phyloP scores from a whole-genome alignment of 2,113 vertebrate genomes.

The Oncorhynchus clarkii region DNA sequence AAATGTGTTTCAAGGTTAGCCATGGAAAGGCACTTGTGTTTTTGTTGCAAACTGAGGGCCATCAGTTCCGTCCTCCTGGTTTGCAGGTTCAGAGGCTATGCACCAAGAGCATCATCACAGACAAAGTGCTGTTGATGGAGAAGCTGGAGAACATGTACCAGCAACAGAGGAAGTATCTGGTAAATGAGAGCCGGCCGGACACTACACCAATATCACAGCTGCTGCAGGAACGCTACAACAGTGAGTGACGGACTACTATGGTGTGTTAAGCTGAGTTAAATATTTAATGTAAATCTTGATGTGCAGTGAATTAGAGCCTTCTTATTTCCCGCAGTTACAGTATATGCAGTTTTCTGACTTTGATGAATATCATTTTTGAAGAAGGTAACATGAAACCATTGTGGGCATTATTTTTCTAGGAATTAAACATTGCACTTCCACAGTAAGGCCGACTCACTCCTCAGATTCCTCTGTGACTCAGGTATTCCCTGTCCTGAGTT shows the following conservation, averaged over 20 bases:
- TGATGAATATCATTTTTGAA: neutral
- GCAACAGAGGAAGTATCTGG: neutral
- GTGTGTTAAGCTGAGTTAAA: too few relatives aligned
- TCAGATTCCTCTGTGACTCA: neutral
- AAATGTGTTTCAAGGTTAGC: neutral
- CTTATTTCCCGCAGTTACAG: neutral
- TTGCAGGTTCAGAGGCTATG: constrained; percentile 40
- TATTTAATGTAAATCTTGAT: neutral
- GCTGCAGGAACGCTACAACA: constrained; percentile 9
- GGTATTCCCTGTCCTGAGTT: neutral
- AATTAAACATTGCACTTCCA: neutral
- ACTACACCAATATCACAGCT: neutral
- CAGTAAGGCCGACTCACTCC: neutral
- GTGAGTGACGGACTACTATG: neutral
- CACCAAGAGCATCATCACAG: constrained; percentile 31
- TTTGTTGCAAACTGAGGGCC: neutral
- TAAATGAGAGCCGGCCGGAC: neutral
- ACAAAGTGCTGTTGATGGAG: constrained; percentile 41
- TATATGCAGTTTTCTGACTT: neutral
- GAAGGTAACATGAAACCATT: neutral
- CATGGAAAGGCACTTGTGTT: neutral
- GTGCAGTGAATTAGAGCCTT: neutral
- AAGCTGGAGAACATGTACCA: constrained; percentile 12
- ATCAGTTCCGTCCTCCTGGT: neutral
- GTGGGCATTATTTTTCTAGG: neutral